Conservation (phyloP, 2,113 vertebrate species). For the Alces alces region DNA sequence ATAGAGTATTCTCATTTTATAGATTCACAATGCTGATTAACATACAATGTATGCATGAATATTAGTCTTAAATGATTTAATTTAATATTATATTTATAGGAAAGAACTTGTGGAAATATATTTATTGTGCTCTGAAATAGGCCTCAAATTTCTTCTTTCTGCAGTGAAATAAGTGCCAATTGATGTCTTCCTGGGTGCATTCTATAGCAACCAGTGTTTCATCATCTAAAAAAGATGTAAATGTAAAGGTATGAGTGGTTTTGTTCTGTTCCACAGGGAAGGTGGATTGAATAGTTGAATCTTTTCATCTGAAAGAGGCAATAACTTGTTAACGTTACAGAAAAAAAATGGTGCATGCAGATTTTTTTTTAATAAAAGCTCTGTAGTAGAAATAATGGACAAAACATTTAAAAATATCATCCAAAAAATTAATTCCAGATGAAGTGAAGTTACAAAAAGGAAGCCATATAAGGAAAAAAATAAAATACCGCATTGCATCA, state of each 20-base stretch:
- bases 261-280: slow-evolving; percentile 77
- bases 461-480: not conserved
- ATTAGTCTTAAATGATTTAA: not conserved
- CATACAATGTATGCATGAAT: not conserved
- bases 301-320: slow-evolving; percentile 81
- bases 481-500: not conserved
- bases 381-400: not conserved
- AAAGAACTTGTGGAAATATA: not conserved
- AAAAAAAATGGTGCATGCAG: not conserved
- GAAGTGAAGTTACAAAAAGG: not conserved
- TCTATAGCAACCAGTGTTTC: slow-evolving; percentile 87
- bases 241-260: slow-evolving; percentile 83
- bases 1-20: not conserved
- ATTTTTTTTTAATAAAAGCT: not conserved
- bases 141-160: slow-evolving; percentile 91
- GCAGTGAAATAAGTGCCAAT: slow-evolving; percentile 84
- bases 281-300: slow-evolving; percentile 80
- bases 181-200: slow-evolving; percentile 83
- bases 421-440: not conserved
- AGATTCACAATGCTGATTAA: not conserved
- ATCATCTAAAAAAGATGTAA: slow-evolving; percentile 80
- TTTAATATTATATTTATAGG: slow-evolving; percentile 11
- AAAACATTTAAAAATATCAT: not conserved
- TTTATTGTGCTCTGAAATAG: slow-evolving; percentile 56
- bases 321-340: not conserved